Base-by-base conservation (phyloP, 2,888 invertebrate species). In the Lepidocyrtinus sp. region DNA sequence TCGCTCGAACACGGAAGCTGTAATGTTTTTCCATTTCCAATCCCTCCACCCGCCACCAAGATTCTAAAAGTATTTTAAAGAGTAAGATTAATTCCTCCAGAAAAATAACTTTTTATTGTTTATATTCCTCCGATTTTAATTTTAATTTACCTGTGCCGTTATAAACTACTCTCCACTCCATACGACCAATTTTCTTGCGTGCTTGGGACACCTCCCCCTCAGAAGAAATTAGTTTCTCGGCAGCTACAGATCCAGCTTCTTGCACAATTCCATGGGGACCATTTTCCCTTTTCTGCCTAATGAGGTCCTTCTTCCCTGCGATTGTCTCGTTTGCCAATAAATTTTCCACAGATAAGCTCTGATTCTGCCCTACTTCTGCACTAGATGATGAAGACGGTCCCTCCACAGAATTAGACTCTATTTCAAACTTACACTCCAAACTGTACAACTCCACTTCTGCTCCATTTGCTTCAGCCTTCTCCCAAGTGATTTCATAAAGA, bases 401-500 rank as follows among this genome's bases (percentile, higher is more conserved):
- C n/a, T n/a, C n/a, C n/a, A n/a, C n/a, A n/a, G n/a, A n/a, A n/a
- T n/a, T n/a, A n/a, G n/a, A n/a, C n/a, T 67, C 74, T 0, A 71
- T 2, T 19, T 72, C 75, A 24, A 76, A 22, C 25, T 76, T 80
- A 9, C 77, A 95, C 90, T 96, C 95, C 21, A 97, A 90, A 50
- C 92, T 91, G 88, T 97, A 97, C 71, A 91, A 89, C 9, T 91
- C 90, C 5, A 96, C 91, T n/a, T 92, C 90, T 0, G 94, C 93
- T 0, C 96, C 96, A 87, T 95, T 94, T 15, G 93, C 92, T 82
- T 91, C 91, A 0, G 96, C 93, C 9, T 94, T 92, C 61, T 92
- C 90, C 97, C 97, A 97, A 87, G 92, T 92, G 0, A 96, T 92
- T 87, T 95, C 93, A 87, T 94, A 93, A 22, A 94, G 91, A 22